Evolutionary conservation across 2,113 vertebrate species (phyloP), one percentile per base, ranked within the genome.

Genomic region (Neolamprologus longior): DNA sequence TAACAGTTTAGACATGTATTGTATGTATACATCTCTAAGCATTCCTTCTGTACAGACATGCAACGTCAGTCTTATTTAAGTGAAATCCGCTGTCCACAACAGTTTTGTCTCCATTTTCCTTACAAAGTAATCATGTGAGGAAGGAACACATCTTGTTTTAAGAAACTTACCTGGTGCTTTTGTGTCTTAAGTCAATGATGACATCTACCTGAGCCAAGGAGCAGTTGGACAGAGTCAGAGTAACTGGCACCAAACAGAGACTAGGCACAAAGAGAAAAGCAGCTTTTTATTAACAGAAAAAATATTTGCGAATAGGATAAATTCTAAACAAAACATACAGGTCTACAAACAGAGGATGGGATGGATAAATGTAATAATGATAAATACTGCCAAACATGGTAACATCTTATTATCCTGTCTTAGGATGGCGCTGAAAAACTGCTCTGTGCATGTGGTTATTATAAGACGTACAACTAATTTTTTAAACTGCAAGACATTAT

Each of bases 171-270:
- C 98, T 97, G 92, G 95, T 96, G 82, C 96, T 94, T 97, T 98
- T 99, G 92, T 98, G 97, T 78, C 97, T 94, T 63, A 99, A 93
- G 94, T 99, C 98, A 76, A 99, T 97, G 91, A 98, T 96, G 90
- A 99, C 97, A 71, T 99, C 98, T 50, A 99, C 98, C 45, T 97
- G 96, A 88, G 97, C 97, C 95, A 97, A 91, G 81, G 98, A 98
- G 91, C 98, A 98, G 93, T 99, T 99, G 89, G 98, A 98, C 91
- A 99, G 96, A 21, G 97, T 97, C 85, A 99, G 97, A 37, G 97
- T 98, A 53, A 99, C 98, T 4, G 98, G 98, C 37, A 99, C 98
- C 95, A 98, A 93, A 93, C 99, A 99, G 85, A 99, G 97, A 91
- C 99, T 99, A 82, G 2, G 42, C 86, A 89, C 83, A 84, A 87